Base-by-base conservation (phyloP, 2,888 invertebrate species). In the Pachydiplax longipennis region DNA sequence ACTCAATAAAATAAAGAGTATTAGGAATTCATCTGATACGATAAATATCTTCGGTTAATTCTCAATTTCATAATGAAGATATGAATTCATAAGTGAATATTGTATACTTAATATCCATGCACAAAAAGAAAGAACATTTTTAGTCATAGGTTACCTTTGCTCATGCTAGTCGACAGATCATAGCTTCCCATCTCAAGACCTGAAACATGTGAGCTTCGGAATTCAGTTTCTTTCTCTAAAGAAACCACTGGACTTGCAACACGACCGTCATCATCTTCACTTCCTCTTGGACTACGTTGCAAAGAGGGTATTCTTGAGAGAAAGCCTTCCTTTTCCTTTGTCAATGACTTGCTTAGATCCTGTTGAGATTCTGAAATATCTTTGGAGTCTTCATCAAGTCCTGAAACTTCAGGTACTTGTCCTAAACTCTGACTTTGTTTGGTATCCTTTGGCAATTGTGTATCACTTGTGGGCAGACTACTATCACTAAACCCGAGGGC, bases 401-500 rank as follows among this genome's bases (percentile, higher is more conserved):
- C 61, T 8, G 87, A 61, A n/a, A 87, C 22, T 37, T 87, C 87
- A 12, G 37, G 61, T 22, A 87, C 65, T n/a, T 87, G 65, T 22
- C 61, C 87, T 31, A 18, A 13, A 37, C 37, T 35, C 10, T 87
- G 61, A 87, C 61, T 40, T 58, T 87, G 87, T n/a, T 31, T 35
- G 37, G 12, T 61, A 37, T 40, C 87, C 37, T 87, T 87, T 87
- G 61, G 37, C 37, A 65, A n/a, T n/a, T 37, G 58, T 22, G 5
- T 53, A 58, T 58, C 58, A 53, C 82, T 90, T 31, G 91, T 80
- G 37, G 90, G 80, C 37, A 82, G 65, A 61, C 87, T 80, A 35
- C 53, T 83, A 80, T 73, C 91, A 83, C 58, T 37, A 87, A 61
- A 83, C 1, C 91, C 90, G 6, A 91, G 90, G 65, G 91, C 97